A percentile compares a stretch with the other conserved stretches of the same genome.
These are phyloP conservation scores for Xyliphius kryptos DNA, from an alignment of 2,113 vertebrate genomes.

Conservation along the genomic window DNA sequence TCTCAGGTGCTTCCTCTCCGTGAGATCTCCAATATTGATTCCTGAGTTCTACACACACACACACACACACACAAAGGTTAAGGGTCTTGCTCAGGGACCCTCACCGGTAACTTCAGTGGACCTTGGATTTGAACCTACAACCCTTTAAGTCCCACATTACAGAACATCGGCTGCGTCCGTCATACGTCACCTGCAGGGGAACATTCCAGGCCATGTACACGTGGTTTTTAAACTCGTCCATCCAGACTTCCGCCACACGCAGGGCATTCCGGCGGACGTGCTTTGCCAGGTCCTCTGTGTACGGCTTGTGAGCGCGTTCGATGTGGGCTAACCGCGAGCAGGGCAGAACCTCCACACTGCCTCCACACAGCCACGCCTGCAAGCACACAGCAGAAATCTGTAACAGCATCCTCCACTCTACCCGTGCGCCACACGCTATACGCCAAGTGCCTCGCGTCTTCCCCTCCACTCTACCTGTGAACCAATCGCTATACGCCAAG, in stretches of 20 bases:
- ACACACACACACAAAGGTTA: no score
- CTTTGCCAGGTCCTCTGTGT: constrained; percentile 85
- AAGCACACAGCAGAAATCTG: constrained; percentile 1
- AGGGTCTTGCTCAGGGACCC: no score
- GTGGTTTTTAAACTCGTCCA: constrained; percentile 89
- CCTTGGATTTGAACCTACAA: no score
- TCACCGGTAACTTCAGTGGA: no score
- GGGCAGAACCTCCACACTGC: constrained; percentile 93
- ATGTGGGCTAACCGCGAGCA: constrained; percentile 92
- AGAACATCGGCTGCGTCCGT: no score
- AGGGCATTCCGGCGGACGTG: constrained; percentile 87
- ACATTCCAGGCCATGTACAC: constrained; percentile 99
- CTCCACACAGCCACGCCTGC: constrained; percentile 94
- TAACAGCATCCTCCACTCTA: no score
- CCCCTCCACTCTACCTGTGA: no score
- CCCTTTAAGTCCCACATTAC: no score
- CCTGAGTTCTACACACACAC: constrained; percentile 74
- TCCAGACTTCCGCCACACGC: constrained; percentile 91
- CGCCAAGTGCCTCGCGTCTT: no score
- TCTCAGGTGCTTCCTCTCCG: constrained; percentile 78
- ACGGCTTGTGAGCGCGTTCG: constrained; percentile 92
- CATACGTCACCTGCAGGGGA: constrained; percentile 72
- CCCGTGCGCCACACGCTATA: no score
- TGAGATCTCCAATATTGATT: constrained; percentile 89
- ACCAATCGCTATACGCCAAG: no score